These are phyloP conservation scores for Carcina quercana DNA, from an alignment of 2,888 invertebrate genomes.

Conservation along the genomic window DNA sequence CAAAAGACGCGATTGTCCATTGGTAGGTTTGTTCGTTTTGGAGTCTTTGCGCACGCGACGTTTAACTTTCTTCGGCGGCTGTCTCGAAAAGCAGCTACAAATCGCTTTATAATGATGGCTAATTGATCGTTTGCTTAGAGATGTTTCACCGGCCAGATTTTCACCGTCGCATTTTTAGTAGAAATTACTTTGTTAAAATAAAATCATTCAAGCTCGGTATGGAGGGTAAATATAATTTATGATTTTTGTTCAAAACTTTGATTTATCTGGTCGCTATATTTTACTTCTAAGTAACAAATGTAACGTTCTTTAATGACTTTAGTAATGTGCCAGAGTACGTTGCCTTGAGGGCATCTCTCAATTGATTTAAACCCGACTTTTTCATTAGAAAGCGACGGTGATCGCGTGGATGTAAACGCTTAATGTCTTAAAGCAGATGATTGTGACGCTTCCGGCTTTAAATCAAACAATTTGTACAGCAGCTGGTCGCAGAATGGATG, in stretches of 20 bases:
- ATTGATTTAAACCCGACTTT: conserved; percentile 29
- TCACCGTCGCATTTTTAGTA: too few species aligned
- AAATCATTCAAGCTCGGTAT: too few species aligned
- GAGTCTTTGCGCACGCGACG: conserved; percentile 37
- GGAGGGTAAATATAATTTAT: too few species aligned
- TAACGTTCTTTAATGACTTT: conserved; percentile 2
- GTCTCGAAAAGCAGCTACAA: conserved; percentile 35
- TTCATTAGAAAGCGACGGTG: conserved; percentile 34
- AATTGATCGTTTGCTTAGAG: conserved; percentile 41
- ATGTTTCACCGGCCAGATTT: conserved; percentile 23
- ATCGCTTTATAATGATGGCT: conserved; percentile 54
- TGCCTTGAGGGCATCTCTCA: conserved; percentile 14
- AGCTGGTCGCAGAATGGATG: conserved; percentile 24
- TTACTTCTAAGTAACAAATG: conserved; percentile 2
- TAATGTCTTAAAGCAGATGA: conserved; percentile 19
- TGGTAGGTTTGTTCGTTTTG: conserved; percentile 26
- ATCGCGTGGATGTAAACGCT: conserved; percentile 36
- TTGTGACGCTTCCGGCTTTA: conserved; percentile 37
- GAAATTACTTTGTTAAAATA: too few species aligned
- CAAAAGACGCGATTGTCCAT: conserved; percentile 30
- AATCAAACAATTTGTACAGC: conserved; percentile 26
- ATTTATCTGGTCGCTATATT: too few species aligned
- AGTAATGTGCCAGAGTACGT: conserved; percentile 5
- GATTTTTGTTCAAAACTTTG: too few species aligned
- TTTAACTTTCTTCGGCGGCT: conserved; percentile 35